Conservation (phyloP, 2,888 invertebrate genomes). For the Periphyllus acericola region DNA sequence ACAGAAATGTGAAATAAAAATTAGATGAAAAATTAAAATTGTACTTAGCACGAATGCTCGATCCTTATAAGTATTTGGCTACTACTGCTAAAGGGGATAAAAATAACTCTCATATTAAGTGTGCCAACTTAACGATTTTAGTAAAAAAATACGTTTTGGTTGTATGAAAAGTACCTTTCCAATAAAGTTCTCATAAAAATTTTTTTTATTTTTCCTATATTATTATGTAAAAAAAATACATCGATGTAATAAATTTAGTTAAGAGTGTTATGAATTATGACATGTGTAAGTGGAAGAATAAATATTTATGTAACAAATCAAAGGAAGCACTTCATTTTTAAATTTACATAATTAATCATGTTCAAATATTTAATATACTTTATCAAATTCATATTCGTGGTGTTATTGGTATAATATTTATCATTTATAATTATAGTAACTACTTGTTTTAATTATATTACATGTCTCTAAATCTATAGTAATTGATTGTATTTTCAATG, state of each 20-base stretch:
- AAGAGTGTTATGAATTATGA: no score
- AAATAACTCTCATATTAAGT: constrained; percentile 43
- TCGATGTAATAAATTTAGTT: no score
- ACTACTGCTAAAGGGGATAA: constrained; percentile 36
- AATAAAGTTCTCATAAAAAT: not conserved
- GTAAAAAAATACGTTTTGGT: constrained; percentile 8
- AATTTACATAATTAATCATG: no score
- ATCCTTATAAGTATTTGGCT: constrained; percentile 43
- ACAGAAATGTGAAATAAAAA: constrained; percentile 36
- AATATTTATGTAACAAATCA: no score
- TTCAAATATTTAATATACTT: no score
- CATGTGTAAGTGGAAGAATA: no score
- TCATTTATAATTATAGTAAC: no score
- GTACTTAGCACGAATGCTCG: not conserved
- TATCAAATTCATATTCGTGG: no score
- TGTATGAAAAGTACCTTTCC: not conserved
- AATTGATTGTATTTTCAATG: not conserved
- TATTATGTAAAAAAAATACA: no score
- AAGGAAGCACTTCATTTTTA: no score
- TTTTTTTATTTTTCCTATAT: not conserved
- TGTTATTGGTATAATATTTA: not conserved
- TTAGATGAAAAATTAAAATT: constrained; percentile 36
- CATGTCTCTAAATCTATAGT: no score
- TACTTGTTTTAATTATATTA: no score
- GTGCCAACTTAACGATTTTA: constrained; percentile 37